Base-by-base conservation (phyloP, 1,140 invertebrate genomes). In the Nasonia longicornis region DNA sequence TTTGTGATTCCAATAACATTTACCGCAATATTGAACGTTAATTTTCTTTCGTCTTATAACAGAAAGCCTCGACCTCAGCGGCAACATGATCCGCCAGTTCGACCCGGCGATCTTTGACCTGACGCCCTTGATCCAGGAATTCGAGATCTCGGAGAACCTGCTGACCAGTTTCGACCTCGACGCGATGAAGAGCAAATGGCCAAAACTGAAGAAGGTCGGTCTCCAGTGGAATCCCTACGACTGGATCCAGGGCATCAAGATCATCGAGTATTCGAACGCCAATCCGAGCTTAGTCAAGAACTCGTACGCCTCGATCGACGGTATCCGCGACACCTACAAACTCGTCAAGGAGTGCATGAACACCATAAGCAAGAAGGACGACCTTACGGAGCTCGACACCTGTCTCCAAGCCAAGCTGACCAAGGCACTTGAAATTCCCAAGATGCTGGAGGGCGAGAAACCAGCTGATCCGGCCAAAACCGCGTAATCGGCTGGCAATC, bases 211-310 rank as follows among this genome's bases (percentile, higher is more conserved):
- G 14, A 82, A 82, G 29, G 70, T 78, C 16, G 80, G 80, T 11
- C 80, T 82, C 22, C 80, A 82, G 35, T 82, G 66, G 76, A 82
- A 82, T 26, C 80, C 80, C 20, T 82, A 78, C 76, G 70, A 78
- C 22, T 78, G 75, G 75, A 1, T 10, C 8, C 22, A 82, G 38
- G 80, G 75, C 22, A 58, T 78, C 35, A 82, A 74, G 22, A 48
- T 82, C 16, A 66, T 82, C 29, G 80, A 82, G 0, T 82, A 82
- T 16, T 58, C 80, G 10, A 82, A 82, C 29, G 20, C 20, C 1
- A 10, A 82, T 31, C 80, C 80, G 26, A 73, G 12, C 38, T 31
- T 82, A 1, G 80, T 82, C 1, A 77, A 82, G 16, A 82, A 82
- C 7, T 82, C 80, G 16, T 67, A 73, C 29, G 69, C 70, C 3